A percentile compares a stretch with the other conserved stretches of the same genome.
Evolutionary conservation across 2,113 vertebrate species (phyloP).

Genomic region (Actenoides hombroni): DNA sequence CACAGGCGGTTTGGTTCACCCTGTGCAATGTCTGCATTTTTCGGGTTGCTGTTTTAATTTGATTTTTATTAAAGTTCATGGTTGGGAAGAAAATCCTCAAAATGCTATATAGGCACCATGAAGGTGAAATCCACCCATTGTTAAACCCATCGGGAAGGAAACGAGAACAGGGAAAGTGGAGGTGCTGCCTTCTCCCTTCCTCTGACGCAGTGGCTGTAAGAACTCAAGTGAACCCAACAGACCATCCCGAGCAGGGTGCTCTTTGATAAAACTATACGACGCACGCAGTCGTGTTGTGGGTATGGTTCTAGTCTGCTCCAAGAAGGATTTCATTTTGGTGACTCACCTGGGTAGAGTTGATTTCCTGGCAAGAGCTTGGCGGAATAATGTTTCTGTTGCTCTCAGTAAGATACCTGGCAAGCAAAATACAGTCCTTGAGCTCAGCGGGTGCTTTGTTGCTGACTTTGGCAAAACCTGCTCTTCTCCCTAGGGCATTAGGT

Average conservation of each 20-base stretch:
- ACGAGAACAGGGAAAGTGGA: background rate
- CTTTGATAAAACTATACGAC: background rate
- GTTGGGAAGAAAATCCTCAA: background rate
- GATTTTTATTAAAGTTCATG: background rate
- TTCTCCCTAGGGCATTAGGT: background rate
- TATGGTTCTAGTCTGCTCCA: background rate
- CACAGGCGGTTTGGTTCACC: background rate
- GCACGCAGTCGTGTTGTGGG: fast-evolving
- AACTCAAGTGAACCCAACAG: background rate
- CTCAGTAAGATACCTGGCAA: background rate
- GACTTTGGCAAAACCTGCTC: background rate
- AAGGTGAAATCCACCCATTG: background rate
- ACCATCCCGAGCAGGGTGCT: background rate
- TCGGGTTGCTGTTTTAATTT: background rate
- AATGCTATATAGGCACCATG: fast-evolving
- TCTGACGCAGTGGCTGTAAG: fast-evolving
- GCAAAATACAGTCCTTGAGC: background rate
- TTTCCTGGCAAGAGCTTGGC: background rate
- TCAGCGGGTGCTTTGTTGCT: background rate
- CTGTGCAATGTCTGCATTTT: background rate
- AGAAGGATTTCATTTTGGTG: background rate
- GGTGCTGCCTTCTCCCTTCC: background rate
- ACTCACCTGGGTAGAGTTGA: background rate
- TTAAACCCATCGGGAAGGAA: background rate
- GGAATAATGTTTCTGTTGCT: background rate